A percentile compares a stretch with the other conserved stretches of the same genome.
Evolutionary conservation across 2,797 vertebrate species (phyloP).

Genomic region (Pristis pectinata): DNA sequence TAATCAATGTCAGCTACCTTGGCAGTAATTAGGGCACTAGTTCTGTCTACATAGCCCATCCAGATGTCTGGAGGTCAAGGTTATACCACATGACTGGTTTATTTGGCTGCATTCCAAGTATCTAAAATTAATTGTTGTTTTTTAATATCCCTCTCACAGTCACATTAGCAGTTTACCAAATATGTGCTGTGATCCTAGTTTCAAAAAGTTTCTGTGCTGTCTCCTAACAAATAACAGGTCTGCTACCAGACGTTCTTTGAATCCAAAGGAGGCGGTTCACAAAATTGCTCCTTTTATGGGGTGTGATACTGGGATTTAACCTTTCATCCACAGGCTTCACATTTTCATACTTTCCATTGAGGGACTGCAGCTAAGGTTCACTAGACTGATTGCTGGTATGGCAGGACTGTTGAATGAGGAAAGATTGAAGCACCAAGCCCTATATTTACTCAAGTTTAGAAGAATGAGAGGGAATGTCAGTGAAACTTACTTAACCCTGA

Average conservation of each 20-base stretch:
- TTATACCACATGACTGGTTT: not conserved
- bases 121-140: not conserved
- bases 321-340: no score
- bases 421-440: no score
- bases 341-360: no score
- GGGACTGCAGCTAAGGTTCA: no score
- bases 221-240: not conserved
- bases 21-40: not conserved
- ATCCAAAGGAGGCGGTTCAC: not conserved
- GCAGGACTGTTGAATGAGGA: no score
- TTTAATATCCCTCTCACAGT: not conserved
- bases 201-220: not conserved
- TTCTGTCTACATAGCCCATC: not conserved
- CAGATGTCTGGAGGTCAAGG: not conserved
- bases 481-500: no score
- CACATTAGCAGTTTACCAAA: not conserved
- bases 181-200: not conserved
- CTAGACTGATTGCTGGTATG: no score
- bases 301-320: not conserved
- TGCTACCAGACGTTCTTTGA: not conserved
- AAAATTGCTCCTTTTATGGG: not conserved
- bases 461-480: no score
- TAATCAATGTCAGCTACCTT: not conserved
- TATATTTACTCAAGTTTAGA: no score
- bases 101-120: conserved; percentile 9